These are phyloP conservation scores for Lasius fuliginosus DNA, from an alignment of 2,888 invertebrate species.

Conservation along the genomic window DNA sequence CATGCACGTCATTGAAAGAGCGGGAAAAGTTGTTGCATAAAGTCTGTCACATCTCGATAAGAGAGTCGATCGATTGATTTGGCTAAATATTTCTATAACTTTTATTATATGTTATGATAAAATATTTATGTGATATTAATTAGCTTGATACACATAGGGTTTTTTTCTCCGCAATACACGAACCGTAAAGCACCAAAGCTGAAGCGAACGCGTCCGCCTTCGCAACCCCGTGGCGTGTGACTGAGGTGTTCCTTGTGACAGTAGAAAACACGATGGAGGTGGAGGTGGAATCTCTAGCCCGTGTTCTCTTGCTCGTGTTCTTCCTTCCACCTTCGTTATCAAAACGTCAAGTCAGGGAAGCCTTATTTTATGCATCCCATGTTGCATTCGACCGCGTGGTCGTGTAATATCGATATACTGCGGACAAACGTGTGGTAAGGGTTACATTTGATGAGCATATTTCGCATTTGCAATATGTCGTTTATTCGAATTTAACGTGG, in stretches of 20 bases:
- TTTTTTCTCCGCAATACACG: background rate
- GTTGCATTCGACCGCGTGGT: background rate
- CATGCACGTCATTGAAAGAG: constrained; percentile 7
- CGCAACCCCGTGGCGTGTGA: constrained; percentile 81
- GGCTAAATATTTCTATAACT: background rate
- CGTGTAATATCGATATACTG: background rate
- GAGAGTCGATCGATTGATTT: background rate
- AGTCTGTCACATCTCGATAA: background rate
- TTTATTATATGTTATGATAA: background rate
- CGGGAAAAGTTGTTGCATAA: constrained; percentile 21
- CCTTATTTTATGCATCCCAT: background rate
- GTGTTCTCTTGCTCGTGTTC: background rate
- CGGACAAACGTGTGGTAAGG: background rate
- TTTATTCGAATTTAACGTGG: too few relatives aligned
- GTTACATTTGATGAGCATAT: too few relatives aligned
- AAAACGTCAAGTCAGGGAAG: background rate
- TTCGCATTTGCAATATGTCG: too few relatives aligned
- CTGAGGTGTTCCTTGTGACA: constrained; percentile 79
- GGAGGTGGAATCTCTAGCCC: constrained; percentile 68
- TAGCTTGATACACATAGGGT: background rate
- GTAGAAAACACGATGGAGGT: constrained; percentile 72
- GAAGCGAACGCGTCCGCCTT: constrained; percentile 76
- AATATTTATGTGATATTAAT: constrained; percentile 36
- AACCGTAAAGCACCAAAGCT: background rate
- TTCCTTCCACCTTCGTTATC: constrained; percentile 24